phyloP scores from a whole-genome alignment of 1,140 invertebrate genomes.

The Bombus soroeensis region DNA sequence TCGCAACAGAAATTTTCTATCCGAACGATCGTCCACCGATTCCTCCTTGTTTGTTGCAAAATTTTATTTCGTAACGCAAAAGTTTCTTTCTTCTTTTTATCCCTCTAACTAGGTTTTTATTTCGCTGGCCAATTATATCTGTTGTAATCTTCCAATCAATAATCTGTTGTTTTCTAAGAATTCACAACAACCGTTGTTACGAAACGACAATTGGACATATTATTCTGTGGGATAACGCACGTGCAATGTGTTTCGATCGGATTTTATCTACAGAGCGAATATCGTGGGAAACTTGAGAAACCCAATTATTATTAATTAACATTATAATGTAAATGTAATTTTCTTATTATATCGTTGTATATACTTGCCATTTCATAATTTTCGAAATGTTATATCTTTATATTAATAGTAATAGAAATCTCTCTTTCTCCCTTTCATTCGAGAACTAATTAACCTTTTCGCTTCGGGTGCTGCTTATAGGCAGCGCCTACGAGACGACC shows the following conservation, averaged over 20 bases:
- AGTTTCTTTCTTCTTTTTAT: background rate
- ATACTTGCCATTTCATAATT: background rate
- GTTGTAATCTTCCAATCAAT: background rate
- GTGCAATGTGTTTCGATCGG: no score
- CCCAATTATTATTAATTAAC: background rate
- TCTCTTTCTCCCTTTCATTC: no score
- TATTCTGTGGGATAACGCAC: no score
- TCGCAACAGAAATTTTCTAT: background rate
- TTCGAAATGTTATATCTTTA: background rate
- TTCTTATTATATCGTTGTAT: no score
- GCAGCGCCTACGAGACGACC: no score
- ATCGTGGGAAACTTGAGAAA: background rate
- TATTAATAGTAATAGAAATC: no score
- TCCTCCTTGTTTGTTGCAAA: background rate
- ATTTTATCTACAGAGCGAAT: background rate
- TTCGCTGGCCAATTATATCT: background rate
- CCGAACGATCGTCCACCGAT: background rate
- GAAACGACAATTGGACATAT: background rate
- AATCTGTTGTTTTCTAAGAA: background rate
- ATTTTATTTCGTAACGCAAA: constrained; percentile 17
- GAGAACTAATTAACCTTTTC: no score
- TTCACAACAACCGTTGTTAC: background rate
- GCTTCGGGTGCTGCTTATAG: no score
- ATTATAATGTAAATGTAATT: background rate
- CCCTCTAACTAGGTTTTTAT: background rate